A percentile compares a stretch with the other conserved stretches of the same genome.
phyloP scores from a whole-genome alignment of 2,113 vertebrate genomes.

The Petrocephalus zakoni region DNA sequence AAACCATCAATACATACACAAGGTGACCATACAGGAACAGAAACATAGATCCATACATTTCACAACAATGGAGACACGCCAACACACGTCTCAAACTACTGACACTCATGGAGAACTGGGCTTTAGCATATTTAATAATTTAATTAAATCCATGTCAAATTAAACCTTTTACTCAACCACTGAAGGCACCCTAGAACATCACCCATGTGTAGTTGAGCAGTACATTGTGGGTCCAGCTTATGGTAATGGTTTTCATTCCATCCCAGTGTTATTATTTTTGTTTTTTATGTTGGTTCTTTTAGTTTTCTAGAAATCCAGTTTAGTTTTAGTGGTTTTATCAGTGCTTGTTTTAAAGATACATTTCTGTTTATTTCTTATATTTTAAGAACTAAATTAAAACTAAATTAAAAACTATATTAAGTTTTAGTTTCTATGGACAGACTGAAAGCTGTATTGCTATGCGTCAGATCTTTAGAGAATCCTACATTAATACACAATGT shows the following conservation, averaged over 20 bases:
- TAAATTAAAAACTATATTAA: too few relatives aligned
- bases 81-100: neutral
- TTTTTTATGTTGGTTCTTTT: too few relatives aligned
- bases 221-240: neutral
- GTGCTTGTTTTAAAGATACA: too few relatives aligned
- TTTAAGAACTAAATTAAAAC: too few relatives aligned
- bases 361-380: too few relatives aligned
- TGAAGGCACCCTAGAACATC: neutral
- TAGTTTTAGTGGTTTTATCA: too few relatives aligned
- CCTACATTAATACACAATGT: too few relatives aligned
- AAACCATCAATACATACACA: slow-evolving; percentile 9
- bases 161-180: neutral
- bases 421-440: too few relatives aligned
- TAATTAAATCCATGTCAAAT: neutral
- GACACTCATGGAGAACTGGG: neutral
- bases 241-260: neutral
- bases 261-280: neutral
- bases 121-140: neutral
- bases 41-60: neutral
- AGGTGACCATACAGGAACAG: neutral
- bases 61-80: neutral
- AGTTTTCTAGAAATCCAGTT: too few relatives aligned
- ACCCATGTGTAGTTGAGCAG: neutral
- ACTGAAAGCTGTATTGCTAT: too few relatives aligned
- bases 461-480: too few relatives aligned